Evolutionary conservation across 1,140 invertebrate species (phyloP), one percentile per base, ranked within the genome.

Genomic region (Aphelenchoides fujianensis): DNA sequence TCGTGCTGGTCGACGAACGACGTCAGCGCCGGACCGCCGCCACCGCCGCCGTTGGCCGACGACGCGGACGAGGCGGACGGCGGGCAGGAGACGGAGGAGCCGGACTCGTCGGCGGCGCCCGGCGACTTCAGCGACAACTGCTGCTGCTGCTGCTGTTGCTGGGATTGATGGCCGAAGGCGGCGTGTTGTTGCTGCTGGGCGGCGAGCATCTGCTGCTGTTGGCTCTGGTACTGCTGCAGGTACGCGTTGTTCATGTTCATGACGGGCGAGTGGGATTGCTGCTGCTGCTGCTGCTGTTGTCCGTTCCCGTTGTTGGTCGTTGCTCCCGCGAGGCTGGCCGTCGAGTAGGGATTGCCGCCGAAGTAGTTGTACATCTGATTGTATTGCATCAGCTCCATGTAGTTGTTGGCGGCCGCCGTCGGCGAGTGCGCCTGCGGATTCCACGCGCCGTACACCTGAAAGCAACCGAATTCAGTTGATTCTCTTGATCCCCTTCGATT

Each of bases 101-200:
- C 55, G 23, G 12, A 16, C 5, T 7, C 55, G 55, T 19, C 55
- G 23, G 12, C 23, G 41, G 41, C 41, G 12, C 41, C 41, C 55
- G 55, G 55, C 19, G 55, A 59, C 55, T 59, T 59, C 55, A 59
- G 34, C 5, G 55, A 7, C 55, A 59, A 59, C 34, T 59, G 55
- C 19, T 59, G 55, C 7, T 59, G 55, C 5, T 27, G 7, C 23
- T 48, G 41, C 12, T 12, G 41, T 48, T 48, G 41, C 41, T 48
- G 41, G 5, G 19, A 59, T 59, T 59, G 19, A 7, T 32, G 27
- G 19, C 5, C 55, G 5, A 7, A 59, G 12, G 12, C 41, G 23
- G 23, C 12, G n/a, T n/a, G 41, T 48, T 48, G 23, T 48, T 48
- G 12, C 12, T n/a, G n/a, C n/a, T n/a, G n/a, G n/a, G n/a, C n/a